A percentile compares a stretch with the other conserved stretches of the same genome.
These are phyloP conservation scores for Sesia apiformis DNA, from an alignment of 2,888 invertebrate genomes.

Conservation along the genomic window DNA sequence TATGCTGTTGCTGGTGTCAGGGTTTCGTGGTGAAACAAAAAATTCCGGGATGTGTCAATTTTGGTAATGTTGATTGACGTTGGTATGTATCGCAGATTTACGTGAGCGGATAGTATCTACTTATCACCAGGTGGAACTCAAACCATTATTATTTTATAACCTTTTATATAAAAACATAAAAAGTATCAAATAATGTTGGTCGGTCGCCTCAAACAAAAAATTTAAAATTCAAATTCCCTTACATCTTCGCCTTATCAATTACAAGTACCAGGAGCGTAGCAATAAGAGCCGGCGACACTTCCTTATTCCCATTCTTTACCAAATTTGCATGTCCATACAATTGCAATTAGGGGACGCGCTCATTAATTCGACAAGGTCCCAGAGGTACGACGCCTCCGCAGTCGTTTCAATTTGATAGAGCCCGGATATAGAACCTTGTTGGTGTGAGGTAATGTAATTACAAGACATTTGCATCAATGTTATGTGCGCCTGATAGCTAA, in stretches of 20 bases:
- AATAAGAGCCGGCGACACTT: slow-evolving; percentile 48
- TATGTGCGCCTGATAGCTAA: slow-evolving; percentile 45
- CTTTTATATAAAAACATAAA: too few species aligned
- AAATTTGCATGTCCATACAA: slow-evolving; percentile 69
- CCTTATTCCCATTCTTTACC: slow-evolving; percentile 41
- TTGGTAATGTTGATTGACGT: too few species aligned
- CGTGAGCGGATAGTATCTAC: too few species aligned
- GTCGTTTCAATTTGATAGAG: slow-evolving; percentile 41
- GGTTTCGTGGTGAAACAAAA: too few species aligned
- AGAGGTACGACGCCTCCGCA: slow-evolving; percentile 20
- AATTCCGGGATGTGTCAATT: too few species aligned
- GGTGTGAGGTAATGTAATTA: slow-evolving; percentile 40
- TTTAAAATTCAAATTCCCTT: slow-evolving; percentile 59
- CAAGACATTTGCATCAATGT: slow-evolving; percentile 54
- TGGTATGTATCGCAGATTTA: too few species aligned
- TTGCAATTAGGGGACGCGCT: slow-evolving; percentile 55
- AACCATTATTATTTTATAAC: too few species aligned
- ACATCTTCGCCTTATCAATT: slow-evolving; percentile 62
- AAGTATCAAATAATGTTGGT: too few species aligned
- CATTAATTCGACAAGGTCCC: slow-evolving; percentile 43
- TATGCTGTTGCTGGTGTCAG: too few species aligned
- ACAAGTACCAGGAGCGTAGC: slow-evolving; percentile 55
- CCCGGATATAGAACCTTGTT: slow-evolving; percentile 42
- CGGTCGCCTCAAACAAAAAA: slow-evolving; percentile 10
- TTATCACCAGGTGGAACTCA: too few species aligned